Evolutionary conservation across 2,797 vertebrate species (phyloP).

Genomic region (Botia kubotai): DNA sequence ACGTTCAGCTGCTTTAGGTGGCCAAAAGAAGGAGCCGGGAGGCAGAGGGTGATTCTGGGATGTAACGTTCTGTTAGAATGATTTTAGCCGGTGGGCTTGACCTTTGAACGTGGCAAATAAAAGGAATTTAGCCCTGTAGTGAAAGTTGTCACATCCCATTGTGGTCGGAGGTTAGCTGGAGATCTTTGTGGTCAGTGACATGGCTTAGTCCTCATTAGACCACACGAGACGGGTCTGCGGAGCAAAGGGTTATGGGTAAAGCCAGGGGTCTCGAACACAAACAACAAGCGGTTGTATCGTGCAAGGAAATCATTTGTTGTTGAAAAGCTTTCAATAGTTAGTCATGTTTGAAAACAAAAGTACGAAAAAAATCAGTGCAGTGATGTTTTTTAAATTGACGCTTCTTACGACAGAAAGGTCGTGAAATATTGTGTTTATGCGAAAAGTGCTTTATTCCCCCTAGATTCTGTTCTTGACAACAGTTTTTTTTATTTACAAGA

Average conservation of each 20-base stretch:
- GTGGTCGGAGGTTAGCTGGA: constrained; percentile 77
- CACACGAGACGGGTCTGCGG: constrained; percentile 39
- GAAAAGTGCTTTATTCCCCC: neutral
- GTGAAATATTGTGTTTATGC: neutral
- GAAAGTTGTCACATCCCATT: constrained; percentile 75
- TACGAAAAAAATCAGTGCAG: neutral
- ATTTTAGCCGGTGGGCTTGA: constrained; percentile 51
- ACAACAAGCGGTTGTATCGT: constrained; percentile 9
- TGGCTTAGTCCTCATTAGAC: constrained; percentile 74
- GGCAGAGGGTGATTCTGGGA: constrained; percentile 3
- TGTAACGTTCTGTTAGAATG: constrained; percentile 56
- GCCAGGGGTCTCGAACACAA: constrained; percentile 15
- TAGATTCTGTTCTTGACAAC: neutral
- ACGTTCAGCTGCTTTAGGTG: constrained; percentile 15
- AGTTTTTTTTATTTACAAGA: constrained; percentile 10
- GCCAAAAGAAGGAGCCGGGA: constrained; percentile 27
- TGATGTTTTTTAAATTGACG: neutral
- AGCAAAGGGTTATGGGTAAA: constrained; percentile 7
- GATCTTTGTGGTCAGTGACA: constrained; percentile 79
- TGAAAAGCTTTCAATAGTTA: neutral
- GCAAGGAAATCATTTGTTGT: constrained; percentile 3
- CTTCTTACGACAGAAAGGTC: neutral
- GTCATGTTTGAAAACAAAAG: neutral
- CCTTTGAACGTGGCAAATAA: constrained; percentile 52
- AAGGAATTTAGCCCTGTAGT: constrained; percentile 64